phyloP scores from a whole-genome alignment of 2,888 invertebrate species.

The Megamerina dolium region DNA sequence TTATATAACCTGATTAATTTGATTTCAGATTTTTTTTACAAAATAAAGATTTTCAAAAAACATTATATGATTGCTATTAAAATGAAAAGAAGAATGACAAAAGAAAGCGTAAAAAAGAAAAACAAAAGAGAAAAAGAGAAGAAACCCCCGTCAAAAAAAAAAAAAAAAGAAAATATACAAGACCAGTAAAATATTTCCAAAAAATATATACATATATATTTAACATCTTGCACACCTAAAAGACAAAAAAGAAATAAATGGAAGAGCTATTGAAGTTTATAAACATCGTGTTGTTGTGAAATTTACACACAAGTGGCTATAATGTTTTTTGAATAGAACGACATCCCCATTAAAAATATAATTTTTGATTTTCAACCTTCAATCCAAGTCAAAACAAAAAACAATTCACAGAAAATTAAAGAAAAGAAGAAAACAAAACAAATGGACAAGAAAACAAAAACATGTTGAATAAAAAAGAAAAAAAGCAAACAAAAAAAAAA shows the following conservation, averaged over 20 bases:
- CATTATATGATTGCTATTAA: conserved; percentile 48
- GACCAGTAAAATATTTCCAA: conserved; percentile 30
- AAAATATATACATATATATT: too few species aligned
- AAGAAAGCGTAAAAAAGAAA: conserved; percentile 26
- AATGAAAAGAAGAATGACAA: conserved; percentile 32
- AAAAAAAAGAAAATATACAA: conserved; percentile 25
- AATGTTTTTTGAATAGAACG: conserved; percentile 49
- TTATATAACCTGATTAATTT: conserved; percentile 47
- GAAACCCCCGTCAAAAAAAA: conserved; percentile 25
- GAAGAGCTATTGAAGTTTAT: background rate
- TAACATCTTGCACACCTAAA: too few species aligned
- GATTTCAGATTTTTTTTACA: conserved; percentile 51
- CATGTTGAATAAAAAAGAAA: conserved; percentile 20
- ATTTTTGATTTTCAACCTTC: conserved; percentile 26
- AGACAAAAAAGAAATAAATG: conserved; percentile 24
- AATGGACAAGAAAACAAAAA: conserved; percentile 25
- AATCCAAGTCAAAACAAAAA: conserved; percentile 19
- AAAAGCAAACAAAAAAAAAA: conserved; percentile 23
- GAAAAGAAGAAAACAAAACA: conserved; percentile 20
- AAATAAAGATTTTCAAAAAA: conserved; percentile 47
- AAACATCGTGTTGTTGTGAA: conserved; percentile 17
- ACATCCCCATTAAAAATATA: conserved; percentile 38
- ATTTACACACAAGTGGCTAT: conserved; percentile 37
- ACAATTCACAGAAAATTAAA: conserved; percentile 19
- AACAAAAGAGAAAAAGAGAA: conserved; percentile 26